phyloP scores from a whole-genome alignment of 1,140 invertebrate genomes.

The Drosophila mauritiana region DNA sequence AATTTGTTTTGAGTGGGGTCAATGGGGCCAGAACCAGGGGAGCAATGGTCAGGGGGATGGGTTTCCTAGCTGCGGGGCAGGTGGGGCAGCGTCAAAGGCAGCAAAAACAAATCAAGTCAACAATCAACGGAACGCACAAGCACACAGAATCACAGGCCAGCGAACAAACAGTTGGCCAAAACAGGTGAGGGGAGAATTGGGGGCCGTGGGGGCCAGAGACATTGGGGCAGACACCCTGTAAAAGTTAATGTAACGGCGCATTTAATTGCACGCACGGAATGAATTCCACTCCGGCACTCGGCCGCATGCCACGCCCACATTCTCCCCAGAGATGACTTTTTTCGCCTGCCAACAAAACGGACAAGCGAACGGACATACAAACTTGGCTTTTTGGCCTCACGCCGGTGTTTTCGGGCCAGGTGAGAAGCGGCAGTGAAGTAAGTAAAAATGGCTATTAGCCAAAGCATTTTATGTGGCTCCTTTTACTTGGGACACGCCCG shows the following conservation, averaged over 20 bases:
- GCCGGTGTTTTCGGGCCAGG: slow-evolving; percentile 44
- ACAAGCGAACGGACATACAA: slow-evolving; percentile 32
- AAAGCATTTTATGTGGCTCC: slow-evolving; percentile 79
- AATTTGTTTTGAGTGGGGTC: slow-evolving; percentile 82
- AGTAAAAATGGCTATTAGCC: slow-evolving; percentile 82
- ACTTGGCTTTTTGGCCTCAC: slow-evolving; percentile 77
- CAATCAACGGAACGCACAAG: slow-evolving; percentile 74
- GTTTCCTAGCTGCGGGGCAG: slow-evolving; percentile 17
- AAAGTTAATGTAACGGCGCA: slow-evolving; percentile 82
- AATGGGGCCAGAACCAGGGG: slow-evolving; percentile 25
- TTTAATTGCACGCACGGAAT: slow-evolving; percentile 81
- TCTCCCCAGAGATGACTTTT: slow-evolving; percentile 57
- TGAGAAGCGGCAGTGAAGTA: slow-evolving; percentile 68
- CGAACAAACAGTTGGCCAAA: slow-evolving; percentile 11
- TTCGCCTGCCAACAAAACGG: slow-evolving; percentile 1
- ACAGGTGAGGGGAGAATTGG: neutral
- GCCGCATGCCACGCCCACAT: slow-evolving; percentile 39
- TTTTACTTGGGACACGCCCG: slow-evolving; percentile 63
- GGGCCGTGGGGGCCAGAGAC: slow-evolving; percentile 20
- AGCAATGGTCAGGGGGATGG: slow-evolving; percentile 13
- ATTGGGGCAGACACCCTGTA: slow-evolving; percentile 75
- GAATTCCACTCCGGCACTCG: slow-evolving; percentile 49
- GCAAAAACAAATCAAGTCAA: slow-evolving; percentile 83
- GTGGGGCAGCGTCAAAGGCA: slow-evolving; percentile 64
- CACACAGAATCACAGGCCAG: slow-evolving; percentile 33